Evolutionary conservation across 1,140 invertebrate genomes (phyloP), one percentile per base, ranked within the genome.

Genomic region (Drosophila melanica): DNA sequence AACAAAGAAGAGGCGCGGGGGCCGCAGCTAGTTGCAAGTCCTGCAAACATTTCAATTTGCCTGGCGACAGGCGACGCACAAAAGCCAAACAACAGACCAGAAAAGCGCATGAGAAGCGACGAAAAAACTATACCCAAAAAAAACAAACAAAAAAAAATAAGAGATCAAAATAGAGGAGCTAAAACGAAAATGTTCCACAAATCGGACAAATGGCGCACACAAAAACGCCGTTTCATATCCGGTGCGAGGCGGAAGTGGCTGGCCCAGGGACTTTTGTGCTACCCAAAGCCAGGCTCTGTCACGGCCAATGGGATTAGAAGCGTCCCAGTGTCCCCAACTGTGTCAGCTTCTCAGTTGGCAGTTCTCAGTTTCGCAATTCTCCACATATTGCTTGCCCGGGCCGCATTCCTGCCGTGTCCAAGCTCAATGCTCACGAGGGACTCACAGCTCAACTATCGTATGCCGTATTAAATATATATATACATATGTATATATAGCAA

Each of bases 21-120:
- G 41, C 45, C 35, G 58, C 10, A 47, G 18, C 41, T 58, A 37
- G 63, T 41, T 45, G 71, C 66, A 75, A 81, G 82, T 71, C 54
- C 30, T 53, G 74, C 84, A 89, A 89, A 89, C 84, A 90, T 89
- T 89, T 89, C 84, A 89, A 89, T 89, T 89, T 89, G 85, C 85
- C 77, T 89, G 85, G 72, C 76, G 72, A 59, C 75, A 70, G 70
- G 47, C 59, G 60, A 60, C 64, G 63, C 73, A 87, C 82, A 89
- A 84, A 84, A 84, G 76, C 84, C 85, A 90, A 84, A 90, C 76
- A 84, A 84, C 75, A 81, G 66, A 71, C 58, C 58, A 23, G 30
- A 48, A 59, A 59, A 54, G 66, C 65, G 58, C 55, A 69, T 44
- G 47, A 53, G 33, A 54, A 55, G 37, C 47, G 27, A 41, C 51